Percentiles rank a stretch among this genome's conserved stretches.
phyloP scores from a whole-genome alignment of 2,888 invertebrate genomes.

The Hyposoter dolosus region DNA sequence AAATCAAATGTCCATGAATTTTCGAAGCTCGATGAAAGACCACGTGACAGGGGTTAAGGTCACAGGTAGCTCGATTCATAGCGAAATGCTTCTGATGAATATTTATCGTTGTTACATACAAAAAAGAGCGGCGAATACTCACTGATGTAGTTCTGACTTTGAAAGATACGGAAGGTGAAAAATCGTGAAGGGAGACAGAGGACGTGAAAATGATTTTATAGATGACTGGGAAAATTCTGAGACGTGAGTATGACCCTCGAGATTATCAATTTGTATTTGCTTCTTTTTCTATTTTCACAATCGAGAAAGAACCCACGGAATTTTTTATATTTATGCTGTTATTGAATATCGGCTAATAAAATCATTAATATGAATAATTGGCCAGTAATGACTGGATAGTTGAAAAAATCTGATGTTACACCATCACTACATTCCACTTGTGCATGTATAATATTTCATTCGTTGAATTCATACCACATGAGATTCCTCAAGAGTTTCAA shows the following conservation, averaged over 20 bases:
- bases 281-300: not conserved
- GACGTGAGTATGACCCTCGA: not conserved
- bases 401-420: not conserved
- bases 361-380: not conserved
- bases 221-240: constrained; percentile 1
- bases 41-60: not conserved
- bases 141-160: not conserved
- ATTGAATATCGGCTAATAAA: not conserved
- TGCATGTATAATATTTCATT: constrained; percentile 10
- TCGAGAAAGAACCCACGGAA: not conserved
- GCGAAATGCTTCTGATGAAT: not conserved
- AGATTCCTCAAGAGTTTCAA: constrained; percentile 10
- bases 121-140: not conserved
- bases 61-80: constrained; percentile 3
- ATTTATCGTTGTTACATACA: constrained; percentile 7
- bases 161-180: constrained; percentile 14
- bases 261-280: not conserved
- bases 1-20: not conserved
- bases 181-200: not conserved
- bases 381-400: not conserved
- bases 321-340: not conserved
- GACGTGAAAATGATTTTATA: not conserved
- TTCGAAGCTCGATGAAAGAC: not conserved
- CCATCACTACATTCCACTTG: not conserved
- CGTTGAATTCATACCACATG: not conserved